These are phyloP conservation scores for Spondyliosoma cantharus DNA, from an alignment of 2,797 vertebrate genomes.

Conservation along the genomic window DNA sequence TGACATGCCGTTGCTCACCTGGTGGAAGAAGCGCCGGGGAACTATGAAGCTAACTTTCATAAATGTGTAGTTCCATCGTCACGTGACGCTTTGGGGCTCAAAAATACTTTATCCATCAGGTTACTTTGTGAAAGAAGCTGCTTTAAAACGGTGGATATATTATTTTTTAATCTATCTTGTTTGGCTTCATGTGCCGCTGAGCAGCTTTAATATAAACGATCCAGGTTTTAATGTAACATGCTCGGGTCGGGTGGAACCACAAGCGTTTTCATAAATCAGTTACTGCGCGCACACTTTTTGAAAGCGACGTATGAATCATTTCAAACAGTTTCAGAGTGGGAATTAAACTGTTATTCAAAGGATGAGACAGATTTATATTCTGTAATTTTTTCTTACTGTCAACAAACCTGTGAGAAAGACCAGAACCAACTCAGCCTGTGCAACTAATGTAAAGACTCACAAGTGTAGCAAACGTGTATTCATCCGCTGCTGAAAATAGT, in stretches of 20 bases:
- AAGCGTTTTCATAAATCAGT: background rate
- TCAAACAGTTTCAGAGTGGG: background rate
- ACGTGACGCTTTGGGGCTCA: too few species aligned
- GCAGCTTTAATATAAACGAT: too few species aligned
- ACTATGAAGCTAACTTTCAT: too few species aligned
- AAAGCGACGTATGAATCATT: background rate
- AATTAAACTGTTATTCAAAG: background rate
- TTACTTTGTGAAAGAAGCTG: background rate
- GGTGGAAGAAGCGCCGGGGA: too few species aligned
- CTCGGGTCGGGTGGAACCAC: too few species aligned
- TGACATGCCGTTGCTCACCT: too few species aligned
- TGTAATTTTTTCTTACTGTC: background rate
- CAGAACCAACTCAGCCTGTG: background rate
- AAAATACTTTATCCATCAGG: too few species aligned
- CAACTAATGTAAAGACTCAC: background rate
- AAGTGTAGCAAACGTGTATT: background rate
- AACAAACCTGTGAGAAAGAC: constrained; percentile 5
- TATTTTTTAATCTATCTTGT: too few species aligned
- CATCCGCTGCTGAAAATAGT: background rate
- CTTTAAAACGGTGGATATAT: too few species aligned
- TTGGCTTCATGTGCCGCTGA: too few species aligned
- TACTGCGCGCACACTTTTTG: background rate
- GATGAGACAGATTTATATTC: background rate
- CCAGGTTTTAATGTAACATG: too few species aligned
- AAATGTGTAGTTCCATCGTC: too few species aligned